These are phyloP conservation scores for Physella acuta DNA, from an alignment of 1,140 invertebrate genomes.

Conservation along the genomic window DNA sequence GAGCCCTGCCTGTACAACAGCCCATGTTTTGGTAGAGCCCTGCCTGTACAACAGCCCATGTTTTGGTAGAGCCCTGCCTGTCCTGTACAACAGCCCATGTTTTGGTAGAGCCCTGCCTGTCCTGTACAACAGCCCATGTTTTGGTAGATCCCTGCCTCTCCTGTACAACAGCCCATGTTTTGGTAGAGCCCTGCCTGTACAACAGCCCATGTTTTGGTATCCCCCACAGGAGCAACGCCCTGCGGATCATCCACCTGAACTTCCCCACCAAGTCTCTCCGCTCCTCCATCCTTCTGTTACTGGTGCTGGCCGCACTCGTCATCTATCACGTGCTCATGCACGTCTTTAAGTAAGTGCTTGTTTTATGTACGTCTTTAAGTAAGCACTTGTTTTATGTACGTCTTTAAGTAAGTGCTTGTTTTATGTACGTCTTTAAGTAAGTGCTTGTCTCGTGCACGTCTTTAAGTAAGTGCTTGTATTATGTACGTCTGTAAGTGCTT, in stretches of 20 bases:
- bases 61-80: too few species aligned
- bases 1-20: too few species aligned
- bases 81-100: too few species aligned
- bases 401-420: conserved; percentile 6
- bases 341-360: conserved; percentile 5
- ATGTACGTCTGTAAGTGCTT: neutral
- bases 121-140: too few species aligned
- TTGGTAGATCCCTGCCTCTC: too few species aligned
- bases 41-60: too few species aligned
- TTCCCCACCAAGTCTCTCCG: conserved; percentile 7
- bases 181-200: too few species aligned
- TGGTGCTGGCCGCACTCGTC: neutral
- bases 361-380: conserved; percentile 4
- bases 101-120: too few species aligned
- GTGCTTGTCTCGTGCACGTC: neutral
- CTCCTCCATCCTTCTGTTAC: neutral
- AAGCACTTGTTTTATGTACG: neutral
- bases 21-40: too few species aligned
- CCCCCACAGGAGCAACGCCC: neutral
- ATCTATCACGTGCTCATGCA: conserved; percentile 12
- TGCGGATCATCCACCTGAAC: neutral
- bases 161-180: too few species aligned
- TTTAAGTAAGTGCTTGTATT: neutral
- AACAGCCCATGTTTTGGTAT: too few species aligned
- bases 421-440: conserved; percentile 5